Conservation (phyloP, 2,113 vertebrate species). For the Puma concolor region DNA sequence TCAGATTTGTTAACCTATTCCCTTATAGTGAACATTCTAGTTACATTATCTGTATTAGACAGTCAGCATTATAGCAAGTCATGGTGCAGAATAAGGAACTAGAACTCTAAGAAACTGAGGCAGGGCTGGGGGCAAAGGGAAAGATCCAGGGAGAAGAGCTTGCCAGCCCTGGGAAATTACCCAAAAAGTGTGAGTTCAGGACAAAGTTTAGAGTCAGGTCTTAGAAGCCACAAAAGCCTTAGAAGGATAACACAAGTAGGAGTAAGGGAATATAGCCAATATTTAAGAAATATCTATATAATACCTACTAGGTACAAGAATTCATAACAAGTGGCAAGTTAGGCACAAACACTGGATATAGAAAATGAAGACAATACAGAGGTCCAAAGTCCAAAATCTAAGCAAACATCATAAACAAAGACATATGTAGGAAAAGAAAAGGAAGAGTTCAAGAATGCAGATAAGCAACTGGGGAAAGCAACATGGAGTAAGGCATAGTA, state of each 20-base stretch:
- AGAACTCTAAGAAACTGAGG: neutral
- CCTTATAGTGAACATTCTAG: neutral
- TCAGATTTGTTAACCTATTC: slow-evolving; percentile 15
- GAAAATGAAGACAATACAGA: slow-evolving; percentile 34
- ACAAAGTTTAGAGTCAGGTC: neutral
- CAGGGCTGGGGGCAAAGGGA: neutral
- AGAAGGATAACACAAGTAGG: neutral
- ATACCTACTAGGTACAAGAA: neutral
- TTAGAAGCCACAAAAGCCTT: neutral
- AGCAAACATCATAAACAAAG: slow-evolving; percentile 41
- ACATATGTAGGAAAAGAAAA: neutral
- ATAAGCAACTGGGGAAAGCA: neutral
- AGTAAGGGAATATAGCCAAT: neutral
- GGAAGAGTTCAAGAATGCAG: neutral
- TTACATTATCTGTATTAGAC: neutral
- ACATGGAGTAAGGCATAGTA: neutral
- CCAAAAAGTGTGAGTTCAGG: neutral
- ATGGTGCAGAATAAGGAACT: slow-evolving; percentile 7
- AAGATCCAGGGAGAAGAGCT: neutral
- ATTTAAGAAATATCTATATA: slow-evolving; percentile 17
- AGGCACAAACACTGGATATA: neutral
- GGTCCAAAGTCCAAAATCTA: neutral
- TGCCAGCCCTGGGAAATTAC: neutral
- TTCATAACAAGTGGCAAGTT: neutral
- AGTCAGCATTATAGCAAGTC: neutral